Evolutionary conservation across 2,797 vertebrate genomes (phyloP).

Genomic region (Typhlichthys eigenmanni): DNA sequence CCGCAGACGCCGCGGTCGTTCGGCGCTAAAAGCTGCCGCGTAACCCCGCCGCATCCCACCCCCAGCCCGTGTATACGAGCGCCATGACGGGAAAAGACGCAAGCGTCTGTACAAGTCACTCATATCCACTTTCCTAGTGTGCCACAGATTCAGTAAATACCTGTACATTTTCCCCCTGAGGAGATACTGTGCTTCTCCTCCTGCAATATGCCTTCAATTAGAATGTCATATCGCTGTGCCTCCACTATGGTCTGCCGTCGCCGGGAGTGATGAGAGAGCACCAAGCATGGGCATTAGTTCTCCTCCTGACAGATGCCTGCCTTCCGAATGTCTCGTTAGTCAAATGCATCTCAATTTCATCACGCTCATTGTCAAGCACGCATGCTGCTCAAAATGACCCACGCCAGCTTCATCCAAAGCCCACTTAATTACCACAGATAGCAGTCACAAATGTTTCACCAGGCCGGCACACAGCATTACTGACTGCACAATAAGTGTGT

Average conservation of each 20-base stretch:
- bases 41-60: conserved; percentile 28
- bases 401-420: conserved; percentile 39
- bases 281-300: conserved; percentile 27
- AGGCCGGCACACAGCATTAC: not conserved
- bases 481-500: not conserved
- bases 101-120: conserved; percentile 39
- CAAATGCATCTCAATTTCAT: conserved; percentile 50
- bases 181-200: conserved; percentile 36
- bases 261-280: conserved; percentile 40
- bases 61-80: not conserved
- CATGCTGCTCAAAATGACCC: conserved; percentile 42
- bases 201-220: conserved; percentile 65
- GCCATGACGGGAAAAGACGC: conserved; percentile 31
- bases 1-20: conserved; percentile 37
- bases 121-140: conserved; percentile 11
- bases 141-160: conserved; percentile 39
- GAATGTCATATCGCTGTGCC: conserved; percentile 40
- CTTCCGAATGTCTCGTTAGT: conserved; percentile 54
- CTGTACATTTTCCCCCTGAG: conserved; percentile 16
- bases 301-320: conserved; percentile 49
- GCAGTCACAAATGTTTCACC: conserved; percentile 37
- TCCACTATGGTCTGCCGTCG: conserved; percentile 35
- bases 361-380: conserved; percentile 39
- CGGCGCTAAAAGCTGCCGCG: conserved; percentile 22
- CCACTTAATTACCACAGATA: conserved; percentile 48